These are phyloP conservation scores for Heliangelus exortis DNA, from an alignment of 2,797 vertebrate genomes.

Conservation along the genomic window DNA sequence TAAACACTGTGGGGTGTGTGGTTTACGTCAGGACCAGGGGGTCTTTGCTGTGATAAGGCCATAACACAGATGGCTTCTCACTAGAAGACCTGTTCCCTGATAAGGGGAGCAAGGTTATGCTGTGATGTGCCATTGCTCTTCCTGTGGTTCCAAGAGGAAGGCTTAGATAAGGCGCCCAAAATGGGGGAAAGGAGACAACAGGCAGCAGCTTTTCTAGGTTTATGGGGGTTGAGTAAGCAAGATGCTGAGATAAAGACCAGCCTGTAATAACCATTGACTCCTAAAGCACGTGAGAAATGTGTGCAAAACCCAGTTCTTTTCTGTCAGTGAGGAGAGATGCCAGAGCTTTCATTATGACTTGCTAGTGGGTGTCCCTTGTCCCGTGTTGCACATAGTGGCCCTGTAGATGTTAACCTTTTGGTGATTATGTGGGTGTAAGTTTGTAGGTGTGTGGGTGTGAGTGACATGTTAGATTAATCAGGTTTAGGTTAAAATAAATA, in stretches of 20 bases:
- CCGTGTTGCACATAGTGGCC: neutral
- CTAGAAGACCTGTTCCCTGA: slow-evolving; percentile 4
- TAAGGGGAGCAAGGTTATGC: neutral
- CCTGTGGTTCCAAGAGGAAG: neutral
- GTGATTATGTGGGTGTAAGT: neutral
- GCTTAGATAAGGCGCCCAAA: slow-evolving; percentile 10
- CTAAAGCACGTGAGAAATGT: slow-evolving; percentile 14
- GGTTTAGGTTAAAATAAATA: neutral
- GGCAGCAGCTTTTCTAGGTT: neutral
- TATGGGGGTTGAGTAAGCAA: neutral
- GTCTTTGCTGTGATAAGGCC: slow-evolving; percentile 39
- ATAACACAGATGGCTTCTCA: slow-evolving; percentile 28
- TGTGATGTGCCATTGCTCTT: neutral
- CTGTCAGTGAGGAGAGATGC: neutral
- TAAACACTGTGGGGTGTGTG: neutral
- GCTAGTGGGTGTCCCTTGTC: neutral
- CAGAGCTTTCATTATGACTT: neutral
- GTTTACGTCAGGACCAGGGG: neutral
- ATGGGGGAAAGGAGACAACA: neutral
- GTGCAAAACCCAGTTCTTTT: neutral
- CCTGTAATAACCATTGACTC: neutral
- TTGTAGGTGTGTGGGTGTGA: neutral
- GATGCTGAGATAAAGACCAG: slow-evolving; percentile 38
- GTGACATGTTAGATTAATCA: neutral
- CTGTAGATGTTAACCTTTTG: neutral